These are phyloP conservation scores for Chaetorhynchus papuensis DNA, from an alignment of 2,113 vertebrate genomes.

Conservation along the genomic window DNA sequence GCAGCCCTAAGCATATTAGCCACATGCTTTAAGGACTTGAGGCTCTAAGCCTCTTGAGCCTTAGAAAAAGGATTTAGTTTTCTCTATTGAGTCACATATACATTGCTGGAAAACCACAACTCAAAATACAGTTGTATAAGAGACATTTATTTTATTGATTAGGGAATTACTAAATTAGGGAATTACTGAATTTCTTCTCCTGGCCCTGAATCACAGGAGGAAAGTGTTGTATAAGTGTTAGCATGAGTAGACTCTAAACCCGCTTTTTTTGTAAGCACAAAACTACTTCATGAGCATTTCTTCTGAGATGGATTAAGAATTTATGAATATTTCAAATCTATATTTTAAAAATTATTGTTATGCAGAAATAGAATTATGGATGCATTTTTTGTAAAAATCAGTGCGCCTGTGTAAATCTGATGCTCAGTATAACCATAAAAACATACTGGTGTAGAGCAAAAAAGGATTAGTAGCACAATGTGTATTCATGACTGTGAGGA, in stretches of 20 bases:
- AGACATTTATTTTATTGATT: neutral
- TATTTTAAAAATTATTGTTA: neutral
- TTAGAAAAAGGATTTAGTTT: neutral
- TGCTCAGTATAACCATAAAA: neutral
- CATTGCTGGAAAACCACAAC: neutral
- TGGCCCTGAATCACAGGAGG: neutral
- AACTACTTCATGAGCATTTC: neutral
- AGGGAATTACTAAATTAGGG: neutral
- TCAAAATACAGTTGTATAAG: neutral
- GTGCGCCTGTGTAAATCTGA: neutral
- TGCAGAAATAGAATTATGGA: neutral
- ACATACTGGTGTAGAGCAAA: neutral
- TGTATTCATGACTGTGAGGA: accelerated
- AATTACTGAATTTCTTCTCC: neutral
- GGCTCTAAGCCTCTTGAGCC: neutral
- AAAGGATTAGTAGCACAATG: neutral
- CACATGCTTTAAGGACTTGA: neutral
- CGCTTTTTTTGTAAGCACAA: neutral
- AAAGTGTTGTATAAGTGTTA: neutral
- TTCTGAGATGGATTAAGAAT: neutral
- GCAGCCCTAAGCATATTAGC: neutral
- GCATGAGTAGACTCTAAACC: neutral
- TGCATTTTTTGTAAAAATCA: neutral
- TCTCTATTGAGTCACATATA: neutral
- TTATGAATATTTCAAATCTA: neutral